Evolutionary conservation across 2,113 vertebrate genomes (phyloP).

Genomic region (Neodontobutis hainanensis): DNA sequence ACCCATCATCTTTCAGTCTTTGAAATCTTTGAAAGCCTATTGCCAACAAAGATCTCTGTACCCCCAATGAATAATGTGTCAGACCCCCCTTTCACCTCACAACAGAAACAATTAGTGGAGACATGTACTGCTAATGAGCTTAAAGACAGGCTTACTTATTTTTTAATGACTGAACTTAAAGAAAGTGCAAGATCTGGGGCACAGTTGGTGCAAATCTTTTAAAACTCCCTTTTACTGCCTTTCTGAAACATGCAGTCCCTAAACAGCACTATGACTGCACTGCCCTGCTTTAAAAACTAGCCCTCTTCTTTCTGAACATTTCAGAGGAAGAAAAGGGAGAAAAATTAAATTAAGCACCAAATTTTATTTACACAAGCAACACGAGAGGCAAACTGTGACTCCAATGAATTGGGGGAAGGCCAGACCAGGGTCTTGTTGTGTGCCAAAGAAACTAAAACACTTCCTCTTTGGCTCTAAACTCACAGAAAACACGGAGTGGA

Average conservation of each 20-base stretch:
- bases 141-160: too few species aligned
- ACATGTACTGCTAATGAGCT: too few species aligned
- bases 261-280: conserved; percentile 29
- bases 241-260: conserved; percentile 43
- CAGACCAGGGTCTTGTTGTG: conserved; percentile 49
- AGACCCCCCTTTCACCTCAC: conserved; percentile 24
- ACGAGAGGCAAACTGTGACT: conserved; percentile 74
- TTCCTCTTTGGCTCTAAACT: conserved; percentile 67
- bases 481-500: conserved; percentile 68
- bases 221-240: conserved; percentile 16
- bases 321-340: conserved; percentile 25
- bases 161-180: too few species aligned
- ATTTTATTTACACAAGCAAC: conserved; percentile 70
- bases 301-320: conserved; percentile 55
- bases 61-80: conserved; percentile 17
- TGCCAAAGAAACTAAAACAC: conserved; percentile 74
- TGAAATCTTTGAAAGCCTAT: conserved; percentile 13
- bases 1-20: conserved; percentile 29
- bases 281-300: conserved; percentile 37
- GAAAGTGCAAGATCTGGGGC: too few species aligned
- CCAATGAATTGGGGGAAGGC: conserved; percentile 46
- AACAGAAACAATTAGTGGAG: background rate
- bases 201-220: conserved; percentile 12
- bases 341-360: conserved; percentile 60
- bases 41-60: conserved; percentile 13